Conservation (phyloP, 2,113 vertebrate genomes). For the Centropristis striata region DNA sequence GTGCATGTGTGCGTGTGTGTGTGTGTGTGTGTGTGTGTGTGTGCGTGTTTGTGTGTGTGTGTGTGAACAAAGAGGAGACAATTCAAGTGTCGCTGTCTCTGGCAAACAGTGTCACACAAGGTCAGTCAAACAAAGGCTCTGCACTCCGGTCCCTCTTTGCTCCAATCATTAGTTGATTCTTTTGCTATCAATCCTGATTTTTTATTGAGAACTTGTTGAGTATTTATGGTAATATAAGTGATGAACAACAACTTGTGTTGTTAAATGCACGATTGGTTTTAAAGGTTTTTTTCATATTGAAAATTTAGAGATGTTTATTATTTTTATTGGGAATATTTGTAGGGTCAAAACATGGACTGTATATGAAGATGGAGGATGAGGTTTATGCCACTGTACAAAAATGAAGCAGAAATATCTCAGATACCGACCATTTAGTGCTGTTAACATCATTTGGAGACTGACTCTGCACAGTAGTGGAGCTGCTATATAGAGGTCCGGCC, state of each 20-base stretch:
- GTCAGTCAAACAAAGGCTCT: constrained; percentile 32
- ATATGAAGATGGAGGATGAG: too few species aligned
- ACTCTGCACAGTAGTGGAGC: too few species aligned
- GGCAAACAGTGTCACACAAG: constrained; percentile 14
- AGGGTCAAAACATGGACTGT: not conserved
- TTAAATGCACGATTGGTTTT: not conserved
- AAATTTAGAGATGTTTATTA: not conserved
- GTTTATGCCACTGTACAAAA: too few species aligned
- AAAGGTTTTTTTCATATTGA: not conserved
- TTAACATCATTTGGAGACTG: too few species aligned
- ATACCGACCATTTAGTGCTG: too few species aligned
- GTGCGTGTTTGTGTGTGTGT: constrained; percentile 18
- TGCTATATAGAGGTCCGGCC: too few species aligned
- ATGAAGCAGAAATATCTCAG: too few species aligned
- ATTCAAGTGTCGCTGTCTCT: constrained; percentile 8
- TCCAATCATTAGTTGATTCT: not conserved
- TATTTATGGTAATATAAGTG: not conserved
- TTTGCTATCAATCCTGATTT: not conserved
- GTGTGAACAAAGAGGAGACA: constrained; percentile 18
- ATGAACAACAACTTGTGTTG: not conserved
- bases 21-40: constrained; percentile 19
- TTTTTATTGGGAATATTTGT: not conserved
- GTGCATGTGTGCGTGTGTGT: constrained; percentile 17
- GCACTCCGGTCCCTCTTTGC: not conserved
- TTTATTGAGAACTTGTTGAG: not conserved